phyloP scores from a whole-genome alignment of 2,113 vertebrate species.

The Aspiorhynchus laticeps region DNA sequence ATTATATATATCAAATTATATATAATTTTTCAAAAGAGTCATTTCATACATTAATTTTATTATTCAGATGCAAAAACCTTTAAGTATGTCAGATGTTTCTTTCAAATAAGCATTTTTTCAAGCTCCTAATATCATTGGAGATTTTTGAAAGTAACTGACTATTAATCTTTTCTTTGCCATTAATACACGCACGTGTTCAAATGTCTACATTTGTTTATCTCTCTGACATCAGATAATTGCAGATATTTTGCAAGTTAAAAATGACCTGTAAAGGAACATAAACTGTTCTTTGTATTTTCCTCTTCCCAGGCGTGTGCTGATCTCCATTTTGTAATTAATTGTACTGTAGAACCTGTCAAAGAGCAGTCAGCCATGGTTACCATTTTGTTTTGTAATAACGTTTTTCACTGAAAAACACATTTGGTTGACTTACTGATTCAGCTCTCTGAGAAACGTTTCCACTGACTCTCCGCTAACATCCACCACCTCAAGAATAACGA shows the following conservation, averaged over 20 bases:
- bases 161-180: background rate
- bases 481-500: slow-evolving; percentile 78
- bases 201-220: background rate
- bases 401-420: background rate
- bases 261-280: slow-evolving; percentile 77
- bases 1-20: no score
- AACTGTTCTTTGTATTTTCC: slow-evolving; percentile 78
- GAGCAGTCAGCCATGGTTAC: background rate
- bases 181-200: background rate
- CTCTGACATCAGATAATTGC: background rate
- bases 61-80: no score
- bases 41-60: no score
- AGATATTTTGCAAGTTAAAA: background rate
- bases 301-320: slow-evolving; percentile 74
- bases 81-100: no score
- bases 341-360: slow-evolving; percentile 49
- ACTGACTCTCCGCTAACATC: slow-evolving; percentile 67
- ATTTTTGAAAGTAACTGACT: no score
- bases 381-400: background rate
- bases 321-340: slow-evolving; percentile 66
- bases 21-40: no score
- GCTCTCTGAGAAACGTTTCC: slow-evolving; percentile 61
- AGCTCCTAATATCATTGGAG: no score
- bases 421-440: slow-evolving; percentile 70
- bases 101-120: no score